A percentile compares a stretch with the other conserved stretches of the same genome.
Conservation (phyloP, 2,797 vertebrate species). For the Sebastes iracundus region DNA sequence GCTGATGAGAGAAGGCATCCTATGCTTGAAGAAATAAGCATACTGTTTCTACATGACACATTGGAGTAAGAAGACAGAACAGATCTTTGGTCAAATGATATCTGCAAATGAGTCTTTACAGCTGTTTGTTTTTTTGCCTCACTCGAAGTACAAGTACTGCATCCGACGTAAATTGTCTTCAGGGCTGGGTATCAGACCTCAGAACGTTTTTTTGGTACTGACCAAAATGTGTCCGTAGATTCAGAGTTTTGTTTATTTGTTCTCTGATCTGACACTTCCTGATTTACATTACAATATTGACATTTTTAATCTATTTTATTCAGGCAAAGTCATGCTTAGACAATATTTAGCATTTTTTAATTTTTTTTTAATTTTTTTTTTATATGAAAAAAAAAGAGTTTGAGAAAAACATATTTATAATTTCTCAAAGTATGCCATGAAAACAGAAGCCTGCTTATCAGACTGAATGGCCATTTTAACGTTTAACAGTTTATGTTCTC, state of each 20-base stretch:
- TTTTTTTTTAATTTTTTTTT: neutral
- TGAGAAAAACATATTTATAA: neutral
- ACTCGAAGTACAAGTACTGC: neutral
- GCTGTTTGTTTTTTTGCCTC: neutral
- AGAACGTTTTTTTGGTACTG: too few relatives aligned
- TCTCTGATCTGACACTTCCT: too few relatives aligned
- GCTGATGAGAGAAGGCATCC: slow-evolving; percentile 55
- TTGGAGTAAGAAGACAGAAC: slow-evolving; percentile 22
- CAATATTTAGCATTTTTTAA: neutral
- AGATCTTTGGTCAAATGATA: slow-evolving; percentile 18
- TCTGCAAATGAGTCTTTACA: slow-evolving; percentile 11
- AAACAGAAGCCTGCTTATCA: neutral
- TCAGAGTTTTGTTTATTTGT: neutral
- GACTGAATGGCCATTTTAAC: too few relatives aligned
- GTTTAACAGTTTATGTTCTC: fast-evolving
- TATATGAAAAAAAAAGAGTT: neutral
- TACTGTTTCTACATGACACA: slow-evolving; percentile 31
- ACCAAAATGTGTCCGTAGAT: neutral
- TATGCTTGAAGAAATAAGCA: slow-evolving; percentile 70
- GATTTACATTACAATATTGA: neutral
- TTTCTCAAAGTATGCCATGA: neutral
- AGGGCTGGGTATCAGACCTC: neutral
- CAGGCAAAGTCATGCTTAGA: neutral
- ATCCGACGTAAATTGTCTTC: neutral
- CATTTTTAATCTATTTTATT: neutral